A percentile compares a stretch with the other conserved stretches of the same genome.
These are phyloP conservation scores for Drosophila hydei DNA, from an alignment of 1,140 invertebrate species.

Conservation along the genomic window DNA sequence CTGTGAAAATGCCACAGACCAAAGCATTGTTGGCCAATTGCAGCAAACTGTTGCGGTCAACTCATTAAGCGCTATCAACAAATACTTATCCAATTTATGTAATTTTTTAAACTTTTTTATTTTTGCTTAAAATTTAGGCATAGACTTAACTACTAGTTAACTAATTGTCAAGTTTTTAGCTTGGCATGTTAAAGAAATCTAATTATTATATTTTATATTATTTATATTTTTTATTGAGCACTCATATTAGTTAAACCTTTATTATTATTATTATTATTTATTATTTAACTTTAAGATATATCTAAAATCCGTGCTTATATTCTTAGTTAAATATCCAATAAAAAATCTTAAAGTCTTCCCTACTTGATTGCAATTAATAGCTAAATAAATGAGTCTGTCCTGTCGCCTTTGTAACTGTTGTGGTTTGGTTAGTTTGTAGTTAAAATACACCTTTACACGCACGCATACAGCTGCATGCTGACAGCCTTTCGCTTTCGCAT, in stretches of 20 bases:
- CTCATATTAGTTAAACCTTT: too few relatives aligned
- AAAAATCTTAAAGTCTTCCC: not conserved
- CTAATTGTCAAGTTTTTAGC: too few relatives aligned
- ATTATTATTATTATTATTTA: too few relatives aligned
- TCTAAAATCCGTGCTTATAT: not conserved
- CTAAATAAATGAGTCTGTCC: not conserved
- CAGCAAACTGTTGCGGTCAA: not conserved
- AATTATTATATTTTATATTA: too few relatives aligned
- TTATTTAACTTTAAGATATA: too few relatives aligned
- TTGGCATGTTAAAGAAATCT: too few relatives aligned
- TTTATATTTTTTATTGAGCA: too few relatives aligned
- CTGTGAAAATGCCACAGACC: conserved; percentile 2
- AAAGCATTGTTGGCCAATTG: not conserved
- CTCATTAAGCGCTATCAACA: too few relatives aligned
- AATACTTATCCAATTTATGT: too few relatives aligned
- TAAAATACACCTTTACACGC: conserved; percentile 22
- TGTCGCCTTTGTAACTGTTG: not conserved
- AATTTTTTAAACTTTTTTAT: too few relatives aligned
- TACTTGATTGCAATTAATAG: conserved; percentile 3
- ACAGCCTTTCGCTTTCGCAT: conserved; percentile 34
- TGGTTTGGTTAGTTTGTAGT: conserved; percentile 20
- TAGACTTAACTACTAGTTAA: too few relatives aligned
- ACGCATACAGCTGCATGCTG: not conserved
- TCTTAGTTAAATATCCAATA: not conserved
- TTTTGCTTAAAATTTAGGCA: too few relatives aligned